Base-by-base conservation (phyloP, 2,888 invertebrate genomes). In the Lysandra bellargus region DNA sequence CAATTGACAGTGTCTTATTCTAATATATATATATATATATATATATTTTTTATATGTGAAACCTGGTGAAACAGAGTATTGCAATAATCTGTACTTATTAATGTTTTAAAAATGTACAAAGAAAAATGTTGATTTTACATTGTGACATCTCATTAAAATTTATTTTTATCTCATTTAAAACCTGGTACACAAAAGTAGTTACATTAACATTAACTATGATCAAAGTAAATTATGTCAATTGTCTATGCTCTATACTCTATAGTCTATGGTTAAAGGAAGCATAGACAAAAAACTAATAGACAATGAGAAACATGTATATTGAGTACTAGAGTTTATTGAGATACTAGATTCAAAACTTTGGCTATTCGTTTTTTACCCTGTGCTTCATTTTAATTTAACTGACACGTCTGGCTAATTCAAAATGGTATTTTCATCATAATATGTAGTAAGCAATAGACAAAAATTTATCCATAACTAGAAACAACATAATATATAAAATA, bases 271-370 rank as follows among this genome's bases (percentile, higher is more conserved):
- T 3, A 69, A 12, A 33, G 69, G 3, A 33, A 69, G 64, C 64
- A 64, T 64, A 64, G 33, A 37, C 33, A 69, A 37, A 64, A 17
- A 69, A 69, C 33, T 69, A 69, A 69, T 69, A 69, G 37, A 69
- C 64, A 69, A 30, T 30, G 12, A 69, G 30, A 30, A 12, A 57
- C 14, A 12, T 49, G 1, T 23, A 9, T 49, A 44, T 30, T 30
- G 30, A 23, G 9, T 23, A 61, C 61, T 61, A 2, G 49, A 7
- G 23, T 61, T 6, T 7, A 5, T 60, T 61, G 2, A 30, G 30
- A 23, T 23, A 23, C 23, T 23, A 23, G 23, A 23, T 23, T 23
- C 23, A 23, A 23, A 23, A 4, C 30, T 14, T 69, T 69, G 30
- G 30, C 69, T 33, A 33, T 69, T 69, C 14, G 33, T 69, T 69